These are phyloP conservation scores for Hestina assimilis DNA, from an alignment of 1,140 invertebrate species.

Conservation along the genomic window DNA sequence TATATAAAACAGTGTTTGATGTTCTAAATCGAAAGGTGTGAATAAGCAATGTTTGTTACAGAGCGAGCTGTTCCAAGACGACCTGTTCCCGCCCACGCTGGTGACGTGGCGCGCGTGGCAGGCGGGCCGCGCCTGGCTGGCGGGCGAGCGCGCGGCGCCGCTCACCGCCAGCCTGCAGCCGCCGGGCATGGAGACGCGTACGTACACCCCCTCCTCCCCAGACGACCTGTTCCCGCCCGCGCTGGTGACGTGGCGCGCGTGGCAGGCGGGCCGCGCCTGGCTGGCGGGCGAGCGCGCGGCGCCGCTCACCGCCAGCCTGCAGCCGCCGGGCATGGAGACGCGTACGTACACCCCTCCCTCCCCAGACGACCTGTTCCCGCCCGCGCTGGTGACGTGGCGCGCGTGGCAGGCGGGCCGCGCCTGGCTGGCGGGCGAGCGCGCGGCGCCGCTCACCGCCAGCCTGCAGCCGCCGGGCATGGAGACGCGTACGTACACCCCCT, in stretches of 20 bases:
- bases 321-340: constrained; percentile 92
- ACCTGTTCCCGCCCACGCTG: constrained; percentile 94
- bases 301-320: constrained; percentile 85
- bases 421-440: constrained; percentile 71
- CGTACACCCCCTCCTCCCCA: constrained; percentile 71
- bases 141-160: constrained; percentile 84
- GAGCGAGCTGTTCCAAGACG: constrained; percentile 97
- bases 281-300: constrained; percentile 83
- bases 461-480: constrained; percentile 93
- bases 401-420: constrained; percentile 80
- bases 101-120: constrained; percentile 91
- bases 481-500: constrained; percentile 81
- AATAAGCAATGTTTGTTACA: no score
- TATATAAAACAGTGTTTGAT: no score
- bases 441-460: constrained; percentile 88
- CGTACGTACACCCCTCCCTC: constrained; percentile 81
- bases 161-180: constrained; percentile 88
- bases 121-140: constrained; percentile 65
- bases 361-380: constrained; percentile 95
- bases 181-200: constrained; percentile 91
- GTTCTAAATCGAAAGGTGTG: no score
- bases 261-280: constrained; percentile 76
- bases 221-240: constrained; percentile 97
- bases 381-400: constrained; percentile 92
- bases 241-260: constrained; percentile 90